These are phyloP conservation scores for Gallinago stenura DNA, from an alignment of 2,797 vertebrate genomes.

Conservation along the genomic window DNA sequence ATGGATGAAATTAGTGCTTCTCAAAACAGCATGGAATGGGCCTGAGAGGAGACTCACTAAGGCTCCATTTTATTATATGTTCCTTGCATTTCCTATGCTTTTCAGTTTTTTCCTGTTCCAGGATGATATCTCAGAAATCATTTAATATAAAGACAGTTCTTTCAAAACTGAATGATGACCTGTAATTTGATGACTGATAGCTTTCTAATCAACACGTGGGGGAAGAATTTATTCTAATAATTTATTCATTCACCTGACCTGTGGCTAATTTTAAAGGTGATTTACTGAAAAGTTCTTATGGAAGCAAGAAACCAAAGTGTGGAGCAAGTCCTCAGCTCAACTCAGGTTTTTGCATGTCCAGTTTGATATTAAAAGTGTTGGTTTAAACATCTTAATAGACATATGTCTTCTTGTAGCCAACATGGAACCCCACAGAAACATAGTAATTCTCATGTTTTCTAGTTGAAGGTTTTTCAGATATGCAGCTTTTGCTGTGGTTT, in stretches of 20 bases:
- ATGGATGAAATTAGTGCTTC: background rate
- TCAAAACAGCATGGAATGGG: background rate
- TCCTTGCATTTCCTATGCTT: background rate
- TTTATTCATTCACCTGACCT: background rate
- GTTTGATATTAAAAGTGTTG: background rate
- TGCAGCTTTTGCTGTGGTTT: background rate
- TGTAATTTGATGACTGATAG: background rate
- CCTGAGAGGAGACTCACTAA: background rate
- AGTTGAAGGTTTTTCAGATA: background rate
- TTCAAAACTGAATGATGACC: background rate
- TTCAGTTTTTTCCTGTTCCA: background rate
- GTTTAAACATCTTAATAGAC: background rate
- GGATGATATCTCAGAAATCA: background rate
- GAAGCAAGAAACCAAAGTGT: background rate
- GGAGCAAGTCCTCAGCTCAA: background rate
- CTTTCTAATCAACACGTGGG: background rate
- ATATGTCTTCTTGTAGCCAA: fast-evolving
- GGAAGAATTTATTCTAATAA: background rate
- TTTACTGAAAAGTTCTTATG: background rate
- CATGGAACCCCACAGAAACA: background rate
- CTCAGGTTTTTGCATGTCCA: background rate
- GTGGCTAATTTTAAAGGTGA: background rate
- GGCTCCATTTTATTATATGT: background rate
- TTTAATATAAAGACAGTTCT: background rate
- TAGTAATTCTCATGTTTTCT: background rate